Evolutionary conservation across 2,888 invertebrate species (phyloP), one percentile per base, ranked within the genome.

Genomic region (Patella depressa): DNA sequence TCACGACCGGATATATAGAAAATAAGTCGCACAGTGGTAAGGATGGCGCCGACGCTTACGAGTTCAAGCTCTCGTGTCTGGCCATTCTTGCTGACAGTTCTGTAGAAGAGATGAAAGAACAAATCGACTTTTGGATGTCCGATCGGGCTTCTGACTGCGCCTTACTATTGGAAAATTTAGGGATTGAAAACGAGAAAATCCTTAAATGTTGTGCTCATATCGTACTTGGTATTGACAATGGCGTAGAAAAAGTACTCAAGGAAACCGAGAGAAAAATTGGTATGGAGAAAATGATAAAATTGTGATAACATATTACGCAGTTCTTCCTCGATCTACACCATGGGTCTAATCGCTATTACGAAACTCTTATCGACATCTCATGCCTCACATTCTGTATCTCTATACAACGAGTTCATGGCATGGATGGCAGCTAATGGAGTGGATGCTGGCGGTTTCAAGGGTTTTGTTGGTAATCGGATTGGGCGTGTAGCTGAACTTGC

Each of bases 1-100:
- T 65, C n/a, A 65, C 65, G n/a, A 65, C 65, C 19, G 59, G 59
- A 59, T 59, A 59, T 59, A 59, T 59, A 19, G 59, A n/a, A 59
- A 59, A 59, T 59, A 19, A 19, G 19, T 59, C 59, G 9, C 59
- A 59, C 59, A 17, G n/a, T 19, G 59, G 59, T n/a, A 12, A 17
- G 19, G 59, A 59, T 59, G 59, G n/a, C 19, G 59, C 59, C 19
- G 15, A 59, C 9, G 59, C 59, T 19, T 59, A 59, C 19, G 19
- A 59, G 59, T 17, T 9, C 19, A 59, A 59, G 59, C 17, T 59
- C 17, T 19, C 5, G 19, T 59, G n/a, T 17, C 19, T 59, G 59
- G 59, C 59, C 17, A n/a, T 59, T 19, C 15, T 59, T 9, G 59
- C 59, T 59, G 59, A 17, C 19, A 59, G n/a, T 59, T 59, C 59